These are phyloP conservation scores for Mus pahari DNA, from an alignment of 2,113 vertebrate genomes.

Conservation along the genomic window DNA sequence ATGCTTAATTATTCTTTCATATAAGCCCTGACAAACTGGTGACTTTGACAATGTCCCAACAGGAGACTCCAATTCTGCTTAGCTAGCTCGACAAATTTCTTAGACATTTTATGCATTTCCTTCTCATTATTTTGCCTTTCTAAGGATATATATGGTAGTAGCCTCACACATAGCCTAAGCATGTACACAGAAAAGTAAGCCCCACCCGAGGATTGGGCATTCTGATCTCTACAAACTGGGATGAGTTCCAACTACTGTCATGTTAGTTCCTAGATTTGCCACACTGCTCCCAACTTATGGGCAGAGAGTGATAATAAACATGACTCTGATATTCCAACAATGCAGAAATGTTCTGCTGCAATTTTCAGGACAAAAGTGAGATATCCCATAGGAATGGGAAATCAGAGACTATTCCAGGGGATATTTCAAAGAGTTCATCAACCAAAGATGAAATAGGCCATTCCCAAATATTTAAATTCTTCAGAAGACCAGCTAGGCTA, in stretches of 20 bases:
- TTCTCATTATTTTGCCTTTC: neutral
- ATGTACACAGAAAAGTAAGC: too few species aligned
- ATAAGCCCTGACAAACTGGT: neutral
- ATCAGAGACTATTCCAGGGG: conserved; percentile 63
- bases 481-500: conserved; percentile 67
- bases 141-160: neutral
- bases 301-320: conserved; percentile 80
- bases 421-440: conserved; percentile 80
- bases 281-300: conserved; percentile 22
- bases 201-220: neutral
- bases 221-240: conserved; percentile 64
- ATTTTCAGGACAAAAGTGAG: conserved; percentile 83
- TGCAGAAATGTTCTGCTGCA: conserved; percentile 77
- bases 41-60: neutral
- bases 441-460: conserved; percentile 74
- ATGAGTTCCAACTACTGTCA: conserved; percentile 66
- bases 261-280: conserved; percentile 80
- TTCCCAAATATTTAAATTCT: conserved; percentile 20
- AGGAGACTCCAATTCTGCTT: neutral
- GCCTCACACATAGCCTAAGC: neutral
- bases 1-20: neutral
- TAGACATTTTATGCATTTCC: neutral
- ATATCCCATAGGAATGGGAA: conserved; percentile 67
- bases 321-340: conserved; percentile 73
- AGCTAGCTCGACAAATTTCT: neutral